Evolutionary conservation across 2,113 vertebrate genomes (phyloP).

Genomic region (Salvelinus alpinus): DNA sequence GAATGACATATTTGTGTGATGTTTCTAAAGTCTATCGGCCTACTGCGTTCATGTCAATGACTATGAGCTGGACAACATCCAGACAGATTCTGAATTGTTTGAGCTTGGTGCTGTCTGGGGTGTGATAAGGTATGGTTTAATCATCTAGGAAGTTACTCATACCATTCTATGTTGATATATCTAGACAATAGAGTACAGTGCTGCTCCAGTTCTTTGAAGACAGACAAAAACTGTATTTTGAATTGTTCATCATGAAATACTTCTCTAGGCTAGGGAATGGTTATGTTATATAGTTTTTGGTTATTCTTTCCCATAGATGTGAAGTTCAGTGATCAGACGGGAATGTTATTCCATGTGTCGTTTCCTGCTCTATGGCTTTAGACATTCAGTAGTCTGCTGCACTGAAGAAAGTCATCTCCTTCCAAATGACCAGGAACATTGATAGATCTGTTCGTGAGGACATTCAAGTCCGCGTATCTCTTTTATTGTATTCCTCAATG

Average conservation of each 20-base stretch:
- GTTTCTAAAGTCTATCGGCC: background rate
- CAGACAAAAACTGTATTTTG: background rate
- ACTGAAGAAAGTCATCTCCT: conserved; percentile 32
- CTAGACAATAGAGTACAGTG: background rate
- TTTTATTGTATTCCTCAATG: conserved; percentile 47
- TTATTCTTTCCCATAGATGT: conserved; percentile 28
- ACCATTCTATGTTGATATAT: background rate
- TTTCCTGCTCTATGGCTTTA: conserved; percentile 37
- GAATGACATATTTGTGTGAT: background rate
- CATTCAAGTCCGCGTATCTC: conserved; percentile 44
- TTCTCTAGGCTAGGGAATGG: background rate
- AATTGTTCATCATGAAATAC: background rate
- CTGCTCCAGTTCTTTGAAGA: background rate
- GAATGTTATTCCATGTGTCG: conserved; percentile 13
- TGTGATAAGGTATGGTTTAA: background rate
- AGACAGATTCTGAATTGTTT: background rate
- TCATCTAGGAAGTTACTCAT: conserved; percentile 6
- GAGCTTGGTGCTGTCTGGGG: background rate
- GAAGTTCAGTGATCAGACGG: conserved; percentile 26
- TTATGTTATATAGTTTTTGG: background rate
- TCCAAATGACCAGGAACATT: conserved; percentile 23
- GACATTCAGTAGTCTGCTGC: conserved; percentile 22
- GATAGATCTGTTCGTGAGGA: conserved; percentile 43
- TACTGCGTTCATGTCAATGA: background rate
- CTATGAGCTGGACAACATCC: background rate